Conservation (phyloP, 2,888 invertebrate genomes). For the Tetropium fuscum region DNA sequence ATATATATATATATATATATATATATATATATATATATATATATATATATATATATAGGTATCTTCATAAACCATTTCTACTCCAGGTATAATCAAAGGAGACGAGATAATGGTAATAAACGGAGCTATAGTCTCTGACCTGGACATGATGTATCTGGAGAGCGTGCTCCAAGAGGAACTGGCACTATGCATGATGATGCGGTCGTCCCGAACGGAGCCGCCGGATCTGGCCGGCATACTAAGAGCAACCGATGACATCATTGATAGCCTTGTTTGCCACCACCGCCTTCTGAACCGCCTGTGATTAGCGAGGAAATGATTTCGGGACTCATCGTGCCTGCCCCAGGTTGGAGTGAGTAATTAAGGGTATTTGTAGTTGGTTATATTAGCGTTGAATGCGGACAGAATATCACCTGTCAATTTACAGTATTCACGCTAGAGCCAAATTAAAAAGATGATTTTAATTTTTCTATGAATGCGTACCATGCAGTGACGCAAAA, state of each 20-base stretch:
- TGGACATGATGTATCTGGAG: slow-evolving; percentile 99
- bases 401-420: neutral
- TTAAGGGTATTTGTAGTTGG: slow-evolving; percentile 21
- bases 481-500: neutral
- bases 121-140: slow-evolving; percentile 96
- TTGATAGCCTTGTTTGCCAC: slow-evolving; percentile 95
- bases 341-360: slow-evolving; percentile 93
- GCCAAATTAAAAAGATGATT: no score
- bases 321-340: slow-evolving; percentile 95
- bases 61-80: no score
- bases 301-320: slow-evolving; percentile 97
- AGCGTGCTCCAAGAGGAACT: slow-evolving; percentile 95
- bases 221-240: slow-evolving; percentile 77
- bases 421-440: no score
- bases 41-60: no score
- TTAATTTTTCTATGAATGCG: no score
- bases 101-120: slow-evolving; percentile 99
- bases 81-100: slow-evolving; percentile 92
- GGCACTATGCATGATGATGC: slow-evolving; percentile 96
- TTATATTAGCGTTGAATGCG: neutral
- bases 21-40: no score
- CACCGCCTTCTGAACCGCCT: slow-evolving; percentile 94
- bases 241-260: slow-evolving; percentile 94
- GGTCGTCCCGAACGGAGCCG: slow-evolving; percentile 87
- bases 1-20: no score